Evolutionary conservation across 64 coral and sea anemone genomes (phyloP).

Genomic region (Dendrophyllia cribrosa): DNA sequence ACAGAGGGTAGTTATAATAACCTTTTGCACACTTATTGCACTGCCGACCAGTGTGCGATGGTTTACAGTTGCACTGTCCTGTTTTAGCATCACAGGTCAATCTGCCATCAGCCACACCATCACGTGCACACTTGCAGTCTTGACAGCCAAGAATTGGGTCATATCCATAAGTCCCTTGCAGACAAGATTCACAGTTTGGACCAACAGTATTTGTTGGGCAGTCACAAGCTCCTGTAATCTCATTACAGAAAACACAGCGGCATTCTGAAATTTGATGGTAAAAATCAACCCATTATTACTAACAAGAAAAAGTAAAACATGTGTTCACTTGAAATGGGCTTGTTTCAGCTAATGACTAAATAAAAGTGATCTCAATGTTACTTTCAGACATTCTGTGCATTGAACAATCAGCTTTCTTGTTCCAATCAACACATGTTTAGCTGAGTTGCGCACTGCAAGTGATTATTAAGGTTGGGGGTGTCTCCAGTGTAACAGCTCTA

Average conservation of each 20-base stretch:
- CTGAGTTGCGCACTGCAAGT: no score
- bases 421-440: no score
- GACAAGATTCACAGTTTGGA: conserved; percentile 79
- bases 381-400: no score
- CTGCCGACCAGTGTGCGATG: conserved; percentile 71
- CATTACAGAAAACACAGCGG: conserved; percentile 91
- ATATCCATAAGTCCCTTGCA: conserved; percentile 83
- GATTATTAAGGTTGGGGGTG: no score
- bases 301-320: neutral
- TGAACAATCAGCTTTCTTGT: no score
- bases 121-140: conserved; percentile 76
- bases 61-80: conserved; percentile 85
- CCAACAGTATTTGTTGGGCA: conserved; percentile 93
- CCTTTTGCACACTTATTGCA: conserved; percentile 86
- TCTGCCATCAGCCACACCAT: conserved; percentile 70
- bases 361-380: no score
- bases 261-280: conserved; percentile 69
- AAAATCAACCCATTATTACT: neutral
- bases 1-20: conserved; percentile 84
- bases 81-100: conserved; percentile 82
- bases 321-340: no score
- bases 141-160: conserved; percentile 86
- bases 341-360: no score
- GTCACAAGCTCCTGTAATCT: conserved; percentile 79
- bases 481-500: no score